Base-by-base conservation (phyloP, 2,113 vertebrate species). In the Theropithecus gelada region DNA sequence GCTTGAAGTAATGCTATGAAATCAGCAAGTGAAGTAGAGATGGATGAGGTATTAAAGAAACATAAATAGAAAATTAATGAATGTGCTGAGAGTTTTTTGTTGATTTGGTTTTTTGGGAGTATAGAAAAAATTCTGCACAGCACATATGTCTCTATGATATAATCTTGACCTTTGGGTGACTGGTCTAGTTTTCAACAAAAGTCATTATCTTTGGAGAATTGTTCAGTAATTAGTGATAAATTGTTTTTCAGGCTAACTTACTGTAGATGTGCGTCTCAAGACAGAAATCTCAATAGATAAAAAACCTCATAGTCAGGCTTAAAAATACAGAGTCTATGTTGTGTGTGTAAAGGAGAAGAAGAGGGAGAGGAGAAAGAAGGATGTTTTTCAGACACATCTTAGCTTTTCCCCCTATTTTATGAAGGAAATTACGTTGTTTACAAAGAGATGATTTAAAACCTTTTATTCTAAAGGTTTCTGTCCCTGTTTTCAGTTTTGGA, bases 211-310 rank as follows among this genome's bases (percentile, higher is more conserved):
- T 87, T 95, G 87, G 86, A 90, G 55, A 84, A 59, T 80, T 94
- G 16, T 89, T 94, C n/a, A 93, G 8, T 88, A 96, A 88, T 91
- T n/a, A 89, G n/a, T 91, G 52, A 93, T 82, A 94, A 95, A 84
- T 72, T 40, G 84, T 83, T 89, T 75, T 17, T n/a, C 35, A 66
- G 95, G 40, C 5, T 82, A 93, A 66, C 13, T 73, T 45, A 61
- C 70, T 83, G 32, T 61, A n/a, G 38, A 95, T 45, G 7, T 25
- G 48, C 64, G 7, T 94, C 72, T n/a, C 61, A 89, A 79, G 48
- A 83, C 45, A 75, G 76, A 96, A 83, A 89, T 83, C 48, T 93
- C 87, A 68, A 76, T 20, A 61, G 81, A 43, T 73, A 96, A 76
- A 78, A 66, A 93, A 84, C 27, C 16, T 88, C 48, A 88, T 94